A percentile compares a stretch with the other conserved stretches of the same genome.
These are phyloP conservation scores for Climacteris rufus DNA, from an alignment of 2,113 vertebrate species.

Conservation along the genomic window DNA sequence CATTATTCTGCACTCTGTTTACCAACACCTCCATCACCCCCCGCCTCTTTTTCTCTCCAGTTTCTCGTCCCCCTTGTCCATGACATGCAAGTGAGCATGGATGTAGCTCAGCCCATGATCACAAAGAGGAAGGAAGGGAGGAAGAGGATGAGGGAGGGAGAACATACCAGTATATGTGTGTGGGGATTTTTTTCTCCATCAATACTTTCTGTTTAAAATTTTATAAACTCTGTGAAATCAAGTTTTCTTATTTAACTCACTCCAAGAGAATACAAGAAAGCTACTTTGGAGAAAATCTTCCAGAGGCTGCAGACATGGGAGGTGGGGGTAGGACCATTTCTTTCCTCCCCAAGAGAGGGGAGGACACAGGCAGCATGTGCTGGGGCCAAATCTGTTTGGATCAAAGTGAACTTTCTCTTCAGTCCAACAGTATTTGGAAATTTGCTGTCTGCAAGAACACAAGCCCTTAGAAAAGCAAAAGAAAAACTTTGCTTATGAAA, in stretches of 20 bases:
- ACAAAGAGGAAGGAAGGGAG: neutral
- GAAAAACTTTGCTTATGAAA: neutral
- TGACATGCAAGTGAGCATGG: neutral
- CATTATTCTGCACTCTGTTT: neutral
- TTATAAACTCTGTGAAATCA: neutral
- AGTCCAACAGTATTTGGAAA: neutral
- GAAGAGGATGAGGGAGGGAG: neutral
- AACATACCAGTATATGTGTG: neutral
- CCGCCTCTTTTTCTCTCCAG: neutral
- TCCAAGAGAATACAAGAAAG: neutral
- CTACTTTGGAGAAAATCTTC: neutral
- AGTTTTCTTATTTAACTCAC: neutral
- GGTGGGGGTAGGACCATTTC: neutral
- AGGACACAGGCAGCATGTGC: neutral
- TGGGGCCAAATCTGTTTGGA: neutral
- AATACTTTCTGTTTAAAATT: neutral
- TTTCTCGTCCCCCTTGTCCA: neutral
- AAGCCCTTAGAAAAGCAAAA: neutral
- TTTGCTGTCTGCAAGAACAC: neutral
- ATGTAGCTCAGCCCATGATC: neutral
- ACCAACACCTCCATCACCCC: neutral
- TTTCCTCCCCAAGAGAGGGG: no score
- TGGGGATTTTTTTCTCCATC: neutral
- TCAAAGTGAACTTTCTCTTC: neutral
- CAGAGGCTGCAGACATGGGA: neutral